Base-by-base conservation (phyloP, 2,888 invertebrate genomes). In the Anoplius nigerrimus region DNA sequence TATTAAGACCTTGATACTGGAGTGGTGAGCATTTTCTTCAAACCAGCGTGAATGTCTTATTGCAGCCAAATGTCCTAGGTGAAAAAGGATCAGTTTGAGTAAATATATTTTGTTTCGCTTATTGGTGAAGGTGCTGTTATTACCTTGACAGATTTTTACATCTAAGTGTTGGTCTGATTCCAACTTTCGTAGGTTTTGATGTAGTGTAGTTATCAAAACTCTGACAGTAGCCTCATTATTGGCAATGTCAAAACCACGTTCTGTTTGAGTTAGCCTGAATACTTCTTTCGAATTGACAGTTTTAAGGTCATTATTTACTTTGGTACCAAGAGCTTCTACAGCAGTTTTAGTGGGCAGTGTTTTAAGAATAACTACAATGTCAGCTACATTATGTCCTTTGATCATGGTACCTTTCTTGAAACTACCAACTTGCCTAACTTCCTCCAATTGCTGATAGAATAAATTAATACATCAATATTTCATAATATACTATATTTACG, bases 331-430 rank as follows among this genome's bases (percentile, higher is more conserved):
- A 0, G 97, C 97, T 82, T 97, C 96, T 0, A 98, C 97, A 0
- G 98, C 97, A 88, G 98, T 98, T 85, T 96, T 96, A 0, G 98
- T 98, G 0, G 99, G 99, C 62, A 98, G 89, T 0, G 98, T 98
- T 91, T 98, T 98, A 72, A 99, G 92, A 74, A 99, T 97, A 0
- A 99, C 98, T 0, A 98, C 98, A 71, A 99, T 95, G 84, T 99
- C 98, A 0, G 98, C 99, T 0, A 97, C 94, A 88, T 97, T 98
- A 89, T 96, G 96, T 0, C 98, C 97, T 0, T 96, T 94, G 87
- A 98, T 93, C 95, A 99, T 98, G 0, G 99, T 99, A 1, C 98
- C 98, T 86, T 99, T 98, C 89, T 99, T 99, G 89, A 97, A 98
- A 0, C 98, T 97, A 0, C 99, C 99, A 6, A 99, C 98, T 90